phyloP scores from a whole-genome alignment of 53 echinoderm and acorn worm species.

The Luidia sarsii region DNA sequence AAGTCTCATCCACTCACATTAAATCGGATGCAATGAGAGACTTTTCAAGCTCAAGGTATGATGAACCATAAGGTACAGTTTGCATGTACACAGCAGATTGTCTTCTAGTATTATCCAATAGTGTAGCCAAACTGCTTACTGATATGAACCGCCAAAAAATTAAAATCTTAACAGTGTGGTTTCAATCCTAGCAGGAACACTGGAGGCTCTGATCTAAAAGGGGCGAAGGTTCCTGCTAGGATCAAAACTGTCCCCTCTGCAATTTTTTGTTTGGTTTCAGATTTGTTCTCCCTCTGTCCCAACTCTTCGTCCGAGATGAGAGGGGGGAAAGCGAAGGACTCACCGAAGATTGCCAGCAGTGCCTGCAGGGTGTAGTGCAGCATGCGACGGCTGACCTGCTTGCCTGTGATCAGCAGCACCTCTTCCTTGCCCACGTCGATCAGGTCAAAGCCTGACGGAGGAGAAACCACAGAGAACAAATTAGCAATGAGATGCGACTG shows the following conservation, averaged over 20 bases:
- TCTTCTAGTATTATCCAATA: too few species aligned
- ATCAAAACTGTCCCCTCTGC: background rate
- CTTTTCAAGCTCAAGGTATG: too few species aligned
- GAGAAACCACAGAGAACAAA: background rate
- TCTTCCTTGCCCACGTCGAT: constrained; percentile 97
- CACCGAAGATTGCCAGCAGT: constrained; percentile 88
- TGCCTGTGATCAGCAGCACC: constrained; percentile 88
- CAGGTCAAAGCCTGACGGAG: constrained; percentile 95
- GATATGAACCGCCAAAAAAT: too few species aligned
- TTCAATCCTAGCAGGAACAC: too few species aligned
- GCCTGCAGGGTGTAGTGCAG: constrained; percentile 88
- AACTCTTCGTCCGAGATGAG: background rate
- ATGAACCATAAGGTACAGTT: too few species aligned
- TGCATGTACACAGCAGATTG: too few species aligned
- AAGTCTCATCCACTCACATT: too few species aligned
- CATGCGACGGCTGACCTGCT: constrained; percentile 87
- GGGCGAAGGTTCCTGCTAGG: background rate
- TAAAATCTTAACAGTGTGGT: too few species aligned
- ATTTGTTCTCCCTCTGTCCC: background rate
- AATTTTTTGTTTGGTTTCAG: background rate
- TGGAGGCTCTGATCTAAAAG: too few species aligned
- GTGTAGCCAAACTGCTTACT: too few species aligned
- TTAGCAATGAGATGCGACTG: too few species aligned
- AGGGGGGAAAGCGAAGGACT: constrained; percentile 48
- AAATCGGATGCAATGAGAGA: too few species aligned